Base-by-base conservation (phyloP, 2,113 vertebrate genomes). In the Syngnathoides biaculeatus region DNA sequence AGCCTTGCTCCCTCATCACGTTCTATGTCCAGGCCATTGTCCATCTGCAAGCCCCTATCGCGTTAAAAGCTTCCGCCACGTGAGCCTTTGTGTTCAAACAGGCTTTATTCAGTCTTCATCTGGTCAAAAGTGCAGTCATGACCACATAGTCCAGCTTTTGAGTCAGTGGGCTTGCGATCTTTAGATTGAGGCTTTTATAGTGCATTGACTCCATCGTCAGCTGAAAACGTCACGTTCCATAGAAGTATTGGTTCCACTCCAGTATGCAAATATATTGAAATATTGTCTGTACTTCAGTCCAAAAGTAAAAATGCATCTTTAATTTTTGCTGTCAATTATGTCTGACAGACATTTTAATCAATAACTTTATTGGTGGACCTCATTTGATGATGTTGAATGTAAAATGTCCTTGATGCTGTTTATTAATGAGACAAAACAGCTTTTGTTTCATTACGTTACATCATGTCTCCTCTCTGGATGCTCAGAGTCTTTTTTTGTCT, bases 1-100 rank as follows among this genome's bases (percentile, higher is more conserved):
- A 42, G 2, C 40, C 55, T 26, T 69, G 65, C 62, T 38, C 61
- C 30, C 3, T 35, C 30, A 3, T 35, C 30, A 6, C 6, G 30
- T 27, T 19, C 9, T 26, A 30, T 24, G 19, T 20, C 47, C 30
- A 24, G 50, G 62, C 50, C 50, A 19, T 62, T 45, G 55, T 55
- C 27, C 56, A 2, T 10, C 11, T 50, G 60, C 11, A 13, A 42
- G 1, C 65, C 65, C 59, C 50, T 53, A 20, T 30, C 2, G 15
- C 14, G 42, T 70, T 75, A 62, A 79, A 81, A 68, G 58, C 75
- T 73, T 68, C 68, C 64, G 13, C 10, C 72, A 58, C 48, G 20
- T 3, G 40, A n/a, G 43, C 62, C 48, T 73, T 63, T 79, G 71
- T 80, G 72, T 53, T 74, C 67, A 69, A 71, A 79, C 69, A 38